These are phyloP conservation scores for Cacatua alba DNA, from an alignment of 2,113 vertebrate genomes.

Conservation along the genomic window DNA sequence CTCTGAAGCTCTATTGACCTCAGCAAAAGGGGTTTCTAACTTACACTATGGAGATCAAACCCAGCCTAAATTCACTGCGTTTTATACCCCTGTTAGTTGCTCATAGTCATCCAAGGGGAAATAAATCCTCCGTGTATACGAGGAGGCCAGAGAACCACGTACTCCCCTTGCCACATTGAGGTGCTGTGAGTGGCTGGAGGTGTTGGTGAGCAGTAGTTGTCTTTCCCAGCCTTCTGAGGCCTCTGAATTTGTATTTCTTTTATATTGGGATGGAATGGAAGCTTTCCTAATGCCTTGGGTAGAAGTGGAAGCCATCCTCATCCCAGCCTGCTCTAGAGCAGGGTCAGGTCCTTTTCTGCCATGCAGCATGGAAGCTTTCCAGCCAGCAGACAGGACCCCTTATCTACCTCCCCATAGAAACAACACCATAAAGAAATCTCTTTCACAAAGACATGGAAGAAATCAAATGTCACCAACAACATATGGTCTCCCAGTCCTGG, in stretches of 20 bases:
- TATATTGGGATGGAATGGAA: not conserved
- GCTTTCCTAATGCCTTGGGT: not conserved
- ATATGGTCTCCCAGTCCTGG: not conserved
- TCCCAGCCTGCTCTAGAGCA: not conserved
- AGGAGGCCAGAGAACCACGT: not conserved
- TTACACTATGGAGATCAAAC: not conserved
- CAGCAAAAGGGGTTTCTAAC: not conserved
- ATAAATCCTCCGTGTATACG: fast-evolving
- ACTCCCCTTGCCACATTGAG: fast-evolving
- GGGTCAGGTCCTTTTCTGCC: not conserved
- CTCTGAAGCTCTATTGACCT: not conserved
- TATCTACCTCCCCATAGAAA: not conserved
- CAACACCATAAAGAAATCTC: not conserved
- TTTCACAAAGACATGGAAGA: not conserved
- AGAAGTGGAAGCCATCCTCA: not conserved
- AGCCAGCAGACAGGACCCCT: not conserved
- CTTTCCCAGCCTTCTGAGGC: not conserved
- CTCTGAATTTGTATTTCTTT: not conserved
- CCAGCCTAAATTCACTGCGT: not conserved
- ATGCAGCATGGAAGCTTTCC: not conserved
- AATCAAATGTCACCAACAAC: not conserved
- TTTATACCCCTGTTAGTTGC: not conserved
- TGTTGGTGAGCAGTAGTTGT: not conserved
- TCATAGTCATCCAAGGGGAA: not conserved
- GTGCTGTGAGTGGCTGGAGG: not conserved